Evolutionary conservation across 2,888 invertebrate genomes (phyloP).

Genomic region (Metalampra italica): DNA sequence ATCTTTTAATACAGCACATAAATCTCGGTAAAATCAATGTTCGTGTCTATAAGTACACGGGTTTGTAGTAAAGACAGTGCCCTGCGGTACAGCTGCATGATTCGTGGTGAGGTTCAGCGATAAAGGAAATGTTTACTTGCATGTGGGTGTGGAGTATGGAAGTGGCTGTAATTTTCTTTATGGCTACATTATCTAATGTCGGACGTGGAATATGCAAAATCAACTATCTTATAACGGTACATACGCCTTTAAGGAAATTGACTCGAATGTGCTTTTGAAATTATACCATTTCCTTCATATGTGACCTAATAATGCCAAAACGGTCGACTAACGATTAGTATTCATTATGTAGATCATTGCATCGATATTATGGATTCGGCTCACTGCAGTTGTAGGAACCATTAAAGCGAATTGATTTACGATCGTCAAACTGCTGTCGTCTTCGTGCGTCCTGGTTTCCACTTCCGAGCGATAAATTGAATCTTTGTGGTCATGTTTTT

Average conservation of each 20-base stretch:
- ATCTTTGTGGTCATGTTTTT: slow-evolving; percentile 35
- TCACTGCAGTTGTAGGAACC: slow-evolving; percentile 33
- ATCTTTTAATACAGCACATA: slow-evolving; percentile 33
- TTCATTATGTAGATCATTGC: slow-evolving; percentile 27
- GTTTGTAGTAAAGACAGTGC: slow-evolving; percentile 27
- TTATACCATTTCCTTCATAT: slow-evolving; percentile 31
- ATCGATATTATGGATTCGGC: slow-evolving; percentile 11
- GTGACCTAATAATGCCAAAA: slow-evolving; percentile 1
- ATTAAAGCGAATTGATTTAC: slow-evolving; percentile 38
- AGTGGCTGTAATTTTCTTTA: slow-evolving; percentile 47
- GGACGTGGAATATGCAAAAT: slow-evolving; percentile 35
- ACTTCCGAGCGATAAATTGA: slow-evolving; percentile 37
- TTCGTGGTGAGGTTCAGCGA: slow-evolving; percentile 26
- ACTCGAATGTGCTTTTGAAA: slow-evolving; percentile 28
- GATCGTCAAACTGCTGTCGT: slow-evolving; percentile 22
- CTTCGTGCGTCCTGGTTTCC: slow-evolving; percentile 28
- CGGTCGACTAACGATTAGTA: slow-evolving; percentile 20
- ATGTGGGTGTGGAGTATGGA: slow-evolving; percentile 33
- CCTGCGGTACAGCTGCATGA: slow-evolving; percentile 30
- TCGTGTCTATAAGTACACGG: slow-evolving; percentile 28
- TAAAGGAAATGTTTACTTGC: slow-evolving; percentile 35
- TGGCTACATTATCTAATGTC: slow-evolving; percentile 47
- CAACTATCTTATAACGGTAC: slow-evolving; percentile 27
- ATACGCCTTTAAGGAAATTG: slow-evolving; percentile 29
- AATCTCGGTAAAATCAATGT: slow-evolving; percentile 28